Evolutionary conservation across 2,888 invertebrate species (phyloP).

Genomic region (Chorisops tibialis): DNA sequence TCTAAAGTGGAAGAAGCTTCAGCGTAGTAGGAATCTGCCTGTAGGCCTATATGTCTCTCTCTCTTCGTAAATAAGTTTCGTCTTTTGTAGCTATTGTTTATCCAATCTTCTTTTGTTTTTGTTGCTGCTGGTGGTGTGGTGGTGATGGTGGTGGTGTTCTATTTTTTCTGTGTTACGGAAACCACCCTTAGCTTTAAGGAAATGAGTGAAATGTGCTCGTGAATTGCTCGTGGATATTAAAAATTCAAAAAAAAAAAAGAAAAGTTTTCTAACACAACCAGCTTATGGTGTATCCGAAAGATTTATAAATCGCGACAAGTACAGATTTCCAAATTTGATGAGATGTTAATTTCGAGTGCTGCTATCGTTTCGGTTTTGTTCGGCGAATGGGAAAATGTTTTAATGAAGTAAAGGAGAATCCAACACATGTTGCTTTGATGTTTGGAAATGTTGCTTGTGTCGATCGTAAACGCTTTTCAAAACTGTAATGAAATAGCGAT

Average conservation of each 20-base stretch:
- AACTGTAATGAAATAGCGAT: too few species aligned
- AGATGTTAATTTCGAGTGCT: slow-evolving; percentile 11
- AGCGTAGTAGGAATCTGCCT: background rate
- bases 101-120: background rate
- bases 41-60: background rate
- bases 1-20: background rate
- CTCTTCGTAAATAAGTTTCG: too few species aligned
- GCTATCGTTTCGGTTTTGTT: background rate
- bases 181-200: background rate
- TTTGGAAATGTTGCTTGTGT: too few species aligned
- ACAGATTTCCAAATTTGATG: slow-evolving; percentile 17
- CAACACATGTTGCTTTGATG: too few species aligned
- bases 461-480: too few species aligned
- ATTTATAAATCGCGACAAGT: slow-evolving; percentile 16
- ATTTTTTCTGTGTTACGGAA: background rate
- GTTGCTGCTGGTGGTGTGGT: background rate
- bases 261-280: too few species aligned
- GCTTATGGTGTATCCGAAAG: background rate
- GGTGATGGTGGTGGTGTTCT: background rate
- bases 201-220: background rate
- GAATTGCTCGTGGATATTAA: background rate
- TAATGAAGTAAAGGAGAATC: too few species aligned
- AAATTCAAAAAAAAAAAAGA: slow-evolving; percentile 7
- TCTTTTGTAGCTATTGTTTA: background rate
- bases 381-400: too few species aligned